Conservation (phyloP, 2,113 vertebrate species). For the Lepus americanus region DNA sequence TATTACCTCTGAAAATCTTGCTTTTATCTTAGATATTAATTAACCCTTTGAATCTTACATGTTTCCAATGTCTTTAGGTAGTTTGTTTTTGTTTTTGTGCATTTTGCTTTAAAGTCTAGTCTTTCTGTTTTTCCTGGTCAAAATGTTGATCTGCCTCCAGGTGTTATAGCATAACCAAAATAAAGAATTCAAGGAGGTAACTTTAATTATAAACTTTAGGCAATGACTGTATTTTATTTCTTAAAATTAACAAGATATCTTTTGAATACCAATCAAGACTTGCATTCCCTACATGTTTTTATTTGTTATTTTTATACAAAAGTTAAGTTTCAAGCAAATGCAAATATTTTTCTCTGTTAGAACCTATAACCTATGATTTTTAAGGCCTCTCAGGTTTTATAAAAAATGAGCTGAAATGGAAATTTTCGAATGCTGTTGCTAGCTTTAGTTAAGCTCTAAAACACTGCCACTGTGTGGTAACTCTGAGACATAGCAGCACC, state of each 20-base stretch:
- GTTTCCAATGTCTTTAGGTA: not conserved
- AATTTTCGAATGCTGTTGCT: slow-evolving; percentile 38
- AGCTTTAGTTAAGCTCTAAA: slow-evolving; percentile 79
- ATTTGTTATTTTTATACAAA: not conserved
- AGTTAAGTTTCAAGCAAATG: not conserved
- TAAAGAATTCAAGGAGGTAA: not conserved
- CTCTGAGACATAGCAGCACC: slow-evolving; percentile 49
- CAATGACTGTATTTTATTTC: not conserved
- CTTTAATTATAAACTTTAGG: not conserved
- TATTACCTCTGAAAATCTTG: not conserved
- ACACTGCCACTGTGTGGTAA: slow-evolving; percentile 89
- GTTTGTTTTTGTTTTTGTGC: not conserved
- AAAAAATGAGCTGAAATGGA: not conserved
- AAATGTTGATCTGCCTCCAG: not conserved
- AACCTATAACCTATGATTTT: not conserved
- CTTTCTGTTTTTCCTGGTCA: not conserved
- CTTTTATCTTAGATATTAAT: not conserved
- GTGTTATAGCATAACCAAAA: not conserved
- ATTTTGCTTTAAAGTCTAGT: not conserved
- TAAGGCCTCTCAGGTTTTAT: not conserved
- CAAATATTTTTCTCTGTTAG: not conserved
- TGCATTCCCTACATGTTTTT: not conserved
- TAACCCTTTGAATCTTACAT: not conserved
- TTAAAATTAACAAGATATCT: slow-evolving; percentile 1
- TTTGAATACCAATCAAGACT: not conserved